Evolutionary conservation across 2,888 invertebrate genomes (phyloP).

Genomic region (Andrena bucephala): DNA sequence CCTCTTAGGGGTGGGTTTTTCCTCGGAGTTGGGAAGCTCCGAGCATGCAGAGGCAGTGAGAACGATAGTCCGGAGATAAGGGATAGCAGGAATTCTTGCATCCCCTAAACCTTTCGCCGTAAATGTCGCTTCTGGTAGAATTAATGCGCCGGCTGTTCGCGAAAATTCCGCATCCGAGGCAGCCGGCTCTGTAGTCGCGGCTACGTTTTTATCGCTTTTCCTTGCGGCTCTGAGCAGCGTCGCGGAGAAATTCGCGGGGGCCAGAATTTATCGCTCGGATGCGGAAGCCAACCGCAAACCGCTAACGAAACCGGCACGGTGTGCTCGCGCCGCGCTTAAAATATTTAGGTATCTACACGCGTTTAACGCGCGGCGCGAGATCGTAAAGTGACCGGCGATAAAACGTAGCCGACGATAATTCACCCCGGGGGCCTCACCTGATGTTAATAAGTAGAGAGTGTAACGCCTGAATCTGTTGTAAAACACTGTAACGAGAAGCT

Average conservation of each 20-base stretch:
- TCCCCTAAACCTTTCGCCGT: constrained; percentile 26
- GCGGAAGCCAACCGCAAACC: constrained; percentile 14
- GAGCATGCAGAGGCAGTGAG: constrained; percentile 36
- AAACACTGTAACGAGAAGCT: constrained; percentile 44
- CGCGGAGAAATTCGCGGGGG: constrained; percentile 20
- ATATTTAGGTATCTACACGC: constrained; percentile 30
- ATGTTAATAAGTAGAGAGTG: constrained; percentile 47
- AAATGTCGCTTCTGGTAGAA: constrained; percentile 18
- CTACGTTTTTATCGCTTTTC: background rate
- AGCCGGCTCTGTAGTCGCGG: background rate
- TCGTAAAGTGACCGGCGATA: constrained; percentile 45
- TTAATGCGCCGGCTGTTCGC: constrained; percentile 9
- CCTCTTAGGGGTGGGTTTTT: constrained; percentile 47
- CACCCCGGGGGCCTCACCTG: constrained; percentile 15
- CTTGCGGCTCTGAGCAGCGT: background rate
- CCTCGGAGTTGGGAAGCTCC: constrained; percentile 25
- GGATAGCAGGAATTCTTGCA: constrained; percentile 30
- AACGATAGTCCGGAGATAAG: constrained; percentile 52
- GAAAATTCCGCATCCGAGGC: constrained; percentile 11
- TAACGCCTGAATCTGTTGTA: constrained; percentile 39
- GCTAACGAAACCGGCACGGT: constrained; percentile 16
- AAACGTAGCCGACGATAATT: constrained; percentile 45
- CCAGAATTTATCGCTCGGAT: constrained; percentile 34
- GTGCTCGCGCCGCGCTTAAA: constrained; percentile 2
- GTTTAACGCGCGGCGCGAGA: constrained; percentile 47